Percentiles rank a stretch among this genome's conserved stretches.
phyloP scores from a whole-genome alignment of 1,140 invertebrate species.

The Eupristina koningsbergeri region DNA sequence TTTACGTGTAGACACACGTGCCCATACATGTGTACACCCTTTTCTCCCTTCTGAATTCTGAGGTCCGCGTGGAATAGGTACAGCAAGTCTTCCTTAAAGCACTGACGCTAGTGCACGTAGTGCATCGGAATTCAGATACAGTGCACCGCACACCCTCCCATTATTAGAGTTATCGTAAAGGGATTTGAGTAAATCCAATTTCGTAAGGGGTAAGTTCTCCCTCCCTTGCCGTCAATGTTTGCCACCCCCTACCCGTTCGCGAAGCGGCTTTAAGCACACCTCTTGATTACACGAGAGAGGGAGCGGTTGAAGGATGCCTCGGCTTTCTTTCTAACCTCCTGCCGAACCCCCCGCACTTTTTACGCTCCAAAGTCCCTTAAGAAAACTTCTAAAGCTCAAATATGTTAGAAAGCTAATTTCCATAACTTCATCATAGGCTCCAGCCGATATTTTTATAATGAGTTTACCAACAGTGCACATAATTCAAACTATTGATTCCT shows the following conservation, averaged over 20 bases:
- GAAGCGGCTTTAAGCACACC: conserved; percentile 3
- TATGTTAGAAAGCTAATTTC: not conserved
- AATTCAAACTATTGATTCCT: not conserved
- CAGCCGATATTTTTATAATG: not conserved
- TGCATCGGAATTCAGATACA: not conserved
- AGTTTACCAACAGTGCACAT: not conserved
- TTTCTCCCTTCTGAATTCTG: conserved; percentile 6
- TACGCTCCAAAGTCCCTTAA: not conserved
- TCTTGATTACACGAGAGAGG: conserved; percentile 16
- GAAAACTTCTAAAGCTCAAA: not conserved
- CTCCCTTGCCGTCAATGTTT: conserved; percentile 63
- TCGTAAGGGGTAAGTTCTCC: conserved; percentile 67
- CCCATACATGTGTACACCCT: too few relatives aligned
- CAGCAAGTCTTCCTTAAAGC: not conserved
- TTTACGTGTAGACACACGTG: too few relatives aligned
- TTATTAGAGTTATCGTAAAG: conserved; percentile 72
- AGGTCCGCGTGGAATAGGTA: not conserved
- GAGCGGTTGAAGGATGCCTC: not conserved
- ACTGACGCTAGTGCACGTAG: not conserved
- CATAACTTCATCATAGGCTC: not conserved
- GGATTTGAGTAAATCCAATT: conserved; percentile 72
- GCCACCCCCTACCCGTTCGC: conserved; percentile 49
- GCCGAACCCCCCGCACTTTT: not conserved
- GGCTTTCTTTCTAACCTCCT: not conserved
- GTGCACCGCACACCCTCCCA: conserved; percentile 51